Evolutionary conservation across 2,888 invertebrate genomes (phyloP).

Genomic region (Candidula unifasciata): DNA sequence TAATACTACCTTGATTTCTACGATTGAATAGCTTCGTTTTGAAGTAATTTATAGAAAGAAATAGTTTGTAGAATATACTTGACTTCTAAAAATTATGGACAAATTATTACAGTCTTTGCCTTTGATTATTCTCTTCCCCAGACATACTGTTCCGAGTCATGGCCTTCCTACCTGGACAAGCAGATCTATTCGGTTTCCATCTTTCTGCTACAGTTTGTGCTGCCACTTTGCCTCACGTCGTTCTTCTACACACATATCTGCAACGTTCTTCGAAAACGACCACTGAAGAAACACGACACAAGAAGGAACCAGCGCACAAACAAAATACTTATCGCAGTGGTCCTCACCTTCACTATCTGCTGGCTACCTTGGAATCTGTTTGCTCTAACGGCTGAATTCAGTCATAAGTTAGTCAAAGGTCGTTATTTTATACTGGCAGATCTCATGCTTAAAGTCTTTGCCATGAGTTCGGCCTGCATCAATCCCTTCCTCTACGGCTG

Average conservation of each 20-base stretch:
- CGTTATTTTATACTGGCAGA: slow-evolving; percentile 72
- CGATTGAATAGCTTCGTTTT: no score
- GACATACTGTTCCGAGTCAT: slow-evolving; percentile 72
- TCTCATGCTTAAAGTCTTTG: slow-evolving; percentile 73
- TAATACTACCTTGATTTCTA: no score
- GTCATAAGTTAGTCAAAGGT: slow-evolving; percentile 61
- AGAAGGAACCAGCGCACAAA: slow-evolving; percentile 68
- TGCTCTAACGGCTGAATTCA: slow-evolving; percentile 70
- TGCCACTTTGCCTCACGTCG: slow-evolving; percentile 71
- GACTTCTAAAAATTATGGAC: no score
- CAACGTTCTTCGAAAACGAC: slow-evolving; percentile 67
- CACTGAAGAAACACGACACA: slow-evolving; percentile 68
- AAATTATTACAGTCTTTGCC: no score
- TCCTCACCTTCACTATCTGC: slow-evolving; percentile 74
- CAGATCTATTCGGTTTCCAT: slow-evolving; percentile 69
- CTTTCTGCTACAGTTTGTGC: slow-evolving; percentile 71
- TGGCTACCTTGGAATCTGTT: slow-evolving; percentile 76
- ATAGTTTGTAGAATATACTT: no score
- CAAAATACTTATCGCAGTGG: slow-evolving; percentile 74
- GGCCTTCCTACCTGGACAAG: slow-evolving; percentile 64
- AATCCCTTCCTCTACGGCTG: slow-evolving; percentile 77
- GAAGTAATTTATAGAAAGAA: no score
- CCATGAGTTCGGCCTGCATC: slow-evolving; percentile 76
- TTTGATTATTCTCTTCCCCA: slow-evolving; percentile 25
- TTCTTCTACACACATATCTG: slow-evolving; percentile 72